These are phyloP conservation scores for Luperina testacea DNA, from an alignment of 2,888 invertebrate species.

Conservation along the genomic window DNA sequence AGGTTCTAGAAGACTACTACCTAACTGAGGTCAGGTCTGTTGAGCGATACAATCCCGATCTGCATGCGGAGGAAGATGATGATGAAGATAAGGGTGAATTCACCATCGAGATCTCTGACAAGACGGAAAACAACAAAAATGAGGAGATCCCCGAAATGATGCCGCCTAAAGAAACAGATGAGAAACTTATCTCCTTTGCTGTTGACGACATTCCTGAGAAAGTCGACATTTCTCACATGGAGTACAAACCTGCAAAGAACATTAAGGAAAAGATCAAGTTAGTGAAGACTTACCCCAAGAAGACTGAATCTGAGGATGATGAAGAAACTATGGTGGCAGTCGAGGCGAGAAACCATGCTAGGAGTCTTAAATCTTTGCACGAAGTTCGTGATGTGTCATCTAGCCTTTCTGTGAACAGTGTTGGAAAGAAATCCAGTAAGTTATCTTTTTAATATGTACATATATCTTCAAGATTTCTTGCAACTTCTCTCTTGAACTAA, in stretches of 20 bases:
- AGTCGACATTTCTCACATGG: constrained; percentile 78
- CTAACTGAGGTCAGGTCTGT: constrained; percentile 91
- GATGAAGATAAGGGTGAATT: constrained; percentile 77
- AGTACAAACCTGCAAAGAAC: constrained; percentile 86
- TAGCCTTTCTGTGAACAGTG: constrained; percentile 91
- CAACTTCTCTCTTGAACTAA: background rate
- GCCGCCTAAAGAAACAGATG: constrained; percentile 86
- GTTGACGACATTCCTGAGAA: constrained; percentile 87
- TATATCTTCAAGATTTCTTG: background rate
- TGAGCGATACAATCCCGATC: constrained; percentile 80
- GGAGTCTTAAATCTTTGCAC: constrained; percentile 82
- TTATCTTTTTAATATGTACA: constrained; percentile 19
- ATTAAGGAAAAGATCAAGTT: constrained; percentile 89
- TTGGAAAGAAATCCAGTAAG: constrained; percentile 89
- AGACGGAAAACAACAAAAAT: constrained; percentile 76
- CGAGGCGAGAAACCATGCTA: constrained; percentile 88
- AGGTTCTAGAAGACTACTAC: constrained; percentile 90
- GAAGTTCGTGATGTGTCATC: constrained; percentile 89
- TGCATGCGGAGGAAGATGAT: constrained; percentile 75
- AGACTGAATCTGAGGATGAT: constrained; percentile 86
- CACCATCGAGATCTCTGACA: constrained; percentile 78
- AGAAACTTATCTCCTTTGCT: constrained; percentile 89
- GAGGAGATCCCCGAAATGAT: constrained; percentile 80
- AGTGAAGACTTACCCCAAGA: constrained; percentile 88
- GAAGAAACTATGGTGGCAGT: constrained; percentile 91